phyloP scores from a whole-genome alignment of 2,113 vertebrate species.

The Peromyscus californicus region DNA sequence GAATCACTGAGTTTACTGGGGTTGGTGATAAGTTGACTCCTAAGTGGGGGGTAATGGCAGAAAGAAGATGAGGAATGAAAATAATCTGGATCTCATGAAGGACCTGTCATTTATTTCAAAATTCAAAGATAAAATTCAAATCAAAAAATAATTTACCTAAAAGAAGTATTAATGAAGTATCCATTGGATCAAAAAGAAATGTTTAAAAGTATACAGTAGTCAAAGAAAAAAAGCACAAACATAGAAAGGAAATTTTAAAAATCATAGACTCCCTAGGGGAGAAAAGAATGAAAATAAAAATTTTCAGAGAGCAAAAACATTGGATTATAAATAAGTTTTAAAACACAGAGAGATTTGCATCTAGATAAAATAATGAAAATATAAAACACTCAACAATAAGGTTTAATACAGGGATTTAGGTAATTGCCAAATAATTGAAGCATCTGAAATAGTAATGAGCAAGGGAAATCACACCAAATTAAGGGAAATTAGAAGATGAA shows the following conservation, averaged over 20 bases:
- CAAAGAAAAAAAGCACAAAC: not conserved
- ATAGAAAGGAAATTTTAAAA: not conserved
- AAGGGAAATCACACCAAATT: not conserved
- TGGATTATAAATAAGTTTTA: not conserved
- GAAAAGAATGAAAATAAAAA: not conserved
- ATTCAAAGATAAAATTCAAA: not conserved
- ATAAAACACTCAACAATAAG: not conserved
- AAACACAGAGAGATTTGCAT: not conserved
- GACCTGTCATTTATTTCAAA: not conserved
- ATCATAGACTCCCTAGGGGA: not conserved
- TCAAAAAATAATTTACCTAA: not conserved
- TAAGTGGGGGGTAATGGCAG: not conserved
- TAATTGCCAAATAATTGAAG: not conserved
- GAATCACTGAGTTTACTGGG: not conserved
- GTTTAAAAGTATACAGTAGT: not conserved
- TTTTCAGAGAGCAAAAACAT: not conserved
- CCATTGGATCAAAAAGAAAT: not conserved
- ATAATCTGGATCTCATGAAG: not conserved
- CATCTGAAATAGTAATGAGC: not conserved
- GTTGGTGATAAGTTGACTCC: not conserved
- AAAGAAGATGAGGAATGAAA: not conserved
- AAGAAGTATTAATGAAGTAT: not conserved
- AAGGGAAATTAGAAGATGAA: not conserved
- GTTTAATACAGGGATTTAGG: not conserved
- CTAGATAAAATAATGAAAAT: not conserved